Evolutionary conservation across 2,113 vertebrate species (phyloP).

Genomic region (Hemibagrus wyckioides): DNA sequence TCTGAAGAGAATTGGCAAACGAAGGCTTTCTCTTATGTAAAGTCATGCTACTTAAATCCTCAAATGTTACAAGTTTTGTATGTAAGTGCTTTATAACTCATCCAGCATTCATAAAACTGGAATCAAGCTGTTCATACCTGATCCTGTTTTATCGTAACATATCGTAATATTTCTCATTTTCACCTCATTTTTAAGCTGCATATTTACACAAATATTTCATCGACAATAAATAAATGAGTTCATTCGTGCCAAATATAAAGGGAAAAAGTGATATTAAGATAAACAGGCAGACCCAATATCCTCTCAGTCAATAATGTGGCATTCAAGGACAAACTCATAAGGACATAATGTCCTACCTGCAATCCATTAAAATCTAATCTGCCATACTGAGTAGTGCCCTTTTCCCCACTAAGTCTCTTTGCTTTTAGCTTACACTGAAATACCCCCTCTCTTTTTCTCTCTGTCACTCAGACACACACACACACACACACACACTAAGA

Average conservation of each 20-base stretch:
- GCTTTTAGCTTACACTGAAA: constrained; percentile 32
- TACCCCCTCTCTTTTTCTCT: background rate
- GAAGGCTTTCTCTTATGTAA: background rate
- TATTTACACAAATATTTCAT: background rate
- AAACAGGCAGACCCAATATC: constrained; percentile 17
- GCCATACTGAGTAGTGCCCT: constrained; percentile 6
- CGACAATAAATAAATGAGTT: constrained; percentile 4
- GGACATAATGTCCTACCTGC: constrained; percentile 30
- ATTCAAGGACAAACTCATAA: constrained; percentile 37
- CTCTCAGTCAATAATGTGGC: constrained; percentile 34
- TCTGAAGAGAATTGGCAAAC: background rate
- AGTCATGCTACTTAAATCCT: background rate
- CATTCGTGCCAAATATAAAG: background rate
- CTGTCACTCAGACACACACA: background rate
- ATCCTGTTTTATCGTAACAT: background rate
- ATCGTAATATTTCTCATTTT: background rate
- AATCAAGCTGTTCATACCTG: too few species aligned
- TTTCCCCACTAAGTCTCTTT: constrained; percentile 19
- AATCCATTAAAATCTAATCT: constrained; percentile 42
- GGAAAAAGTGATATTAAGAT: constrained; percentile 35
- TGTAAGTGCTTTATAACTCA: background rate
- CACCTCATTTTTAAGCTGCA: background rate
- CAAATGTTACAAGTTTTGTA: background rate
- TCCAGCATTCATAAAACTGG: background rate
- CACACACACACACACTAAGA: background rate